Evolutionary conservation across 2,888 invertebrate species (phyloP), one percentile per base, ranked within the genome.

Genomic region (Dione vanillae): DNA sequence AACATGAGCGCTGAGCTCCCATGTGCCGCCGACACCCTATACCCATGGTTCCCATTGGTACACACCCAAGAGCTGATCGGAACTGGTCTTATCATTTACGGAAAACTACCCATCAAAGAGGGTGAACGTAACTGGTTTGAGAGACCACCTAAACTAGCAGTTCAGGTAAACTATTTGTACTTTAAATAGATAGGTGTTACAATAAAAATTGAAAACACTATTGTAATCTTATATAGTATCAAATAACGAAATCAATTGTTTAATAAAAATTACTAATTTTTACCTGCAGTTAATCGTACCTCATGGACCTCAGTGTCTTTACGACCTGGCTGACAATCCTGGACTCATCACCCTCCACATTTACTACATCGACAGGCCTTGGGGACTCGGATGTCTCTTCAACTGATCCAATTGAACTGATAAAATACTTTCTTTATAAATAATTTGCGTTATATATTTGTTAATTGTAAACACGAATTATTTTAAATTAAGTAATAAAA

Each of bases 331-430:
- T 0, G 77, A 72, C 0, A 64, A 16, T 1, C 79, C 83, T 14
- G 90, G 89, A 0, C 37, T 82, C 0, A 70, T 90, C 47, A 89
- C 90, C 12, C 83, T 89, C 77, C 92, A 92, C 77, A 83, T 88
- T 10, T 92, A 90, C 81, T 91, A 82, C 80, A 82, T 87, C 20
- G 76, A 83, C 16, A 67, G 78, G 9, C 91, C 91, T 0, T 85
- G 85, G 81, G 68, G 67, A 12, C 69, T 89, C 45, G 75, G 65
- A 14, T 90, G 90, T 68, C 12, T 80, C 1, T 37, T 71, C 6
- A 62, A 70, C 19, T 70, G 37, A 72, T 27, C 2, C 7, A 9
- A 19, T 49, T 40, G 40, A 40, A 27, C 27, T 5, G 27, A 27
- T 27, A 27, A 27, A 27, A 27, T 27, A 27, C 27, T 27, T n/a